Percentiles rank a stretch among this genome's conserved stretches.
Conservation (phyloP, 2,797 vertebrate species). For the Atherinosoma microstoma region DNA sequence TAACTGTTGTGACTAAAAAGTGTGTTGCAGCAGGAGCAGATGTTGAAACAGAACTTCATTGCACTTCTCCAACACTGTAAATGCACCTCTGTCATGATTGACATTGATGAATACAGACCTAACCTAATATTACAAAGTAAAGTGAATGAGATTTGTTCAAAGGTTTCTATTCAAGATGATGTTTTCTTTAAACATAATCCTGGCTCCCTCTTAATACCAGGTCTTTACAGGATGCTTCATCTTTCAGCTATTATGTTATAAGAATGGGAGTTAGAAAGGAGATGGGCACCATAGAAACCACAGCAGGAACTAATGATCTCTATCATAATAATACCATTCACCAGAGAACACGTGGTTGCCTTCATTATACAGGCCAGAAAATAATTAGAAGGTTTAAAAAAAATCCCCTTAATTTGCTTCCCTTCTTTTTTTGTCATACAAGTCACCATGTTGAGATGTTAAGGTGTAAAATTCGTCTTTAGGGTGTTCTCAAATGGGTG, state of each 20-base stretch:
- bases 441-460: neutral
- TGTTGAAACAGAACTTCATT: neutral
- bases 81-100: neutral
- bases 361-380: conserved; percentile 25
- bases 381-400: conserved; percentile 44
- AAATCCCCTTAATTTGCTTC: conserved; percentile 20
- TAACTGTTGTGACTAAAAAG: neutral
- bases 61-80: neutral
- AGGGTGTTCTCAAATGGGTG: conserved; percentile 23
- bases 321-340: conserved; percentile 59
- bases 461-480: neutral
- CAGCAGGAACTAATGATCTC: conserved; percentile 44
- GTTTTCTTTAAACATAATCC: conserved; percentile 12
- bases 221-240: conserved; percentile 36
- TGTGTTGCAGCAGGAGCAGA: neutral
- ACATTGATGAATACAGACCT: neutral
- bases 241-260: conserved; percentile 41
- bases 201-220: conserved; percentile 2
- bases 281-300: conserved; percentile 53
- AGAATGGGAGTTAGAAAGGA: conserved; percentile 36
- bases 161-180: conserved; percentile 3
- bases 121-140: neutral
- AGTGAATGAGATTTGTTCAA: conserved; percentile 8
- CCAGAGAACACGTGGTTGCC: conserved; percentile 17
- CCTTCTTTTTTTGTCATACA: neutral